A percentile compares a stretch with the other conserved stretches of the same genome.
Evolutionary conservation across 2,888 invertebrate species (phyloP).

Genomic region (Cheilosia soror): DNA sequence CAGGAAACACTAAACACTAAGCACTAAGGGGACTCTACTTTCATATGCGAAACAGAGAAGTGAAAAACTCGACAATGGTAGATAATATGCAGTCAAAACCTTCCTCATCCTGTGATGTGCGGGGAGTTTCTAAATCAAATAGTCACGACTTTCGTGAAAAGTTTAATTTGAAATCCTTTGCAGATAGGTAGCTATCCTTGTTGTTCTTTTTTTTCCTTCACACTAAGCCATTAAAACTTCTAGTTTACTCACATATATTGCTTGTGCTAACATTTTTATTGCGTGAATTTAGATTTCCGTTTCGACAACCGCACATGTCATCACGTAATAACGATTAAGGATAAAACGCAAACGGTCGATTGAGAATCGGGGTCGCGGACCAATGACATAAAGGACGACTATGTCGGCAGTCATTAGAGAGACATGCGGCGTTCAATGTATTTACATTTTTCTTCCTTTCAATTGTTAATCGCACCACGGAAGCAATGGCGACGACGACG

Average conservation of each 20-base stretch:
- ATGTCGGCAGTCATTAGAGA: conserved; percentile 55
- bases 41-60: conserved; percentile 1
- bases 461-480: conserved; percentile 46
- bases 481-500: conserved; percentile 40
- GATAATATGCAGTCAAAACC: conserved; percentile 1
- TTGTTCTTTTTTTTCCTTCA: conserved; percentile 2
- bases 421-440: conserved; percentile 34
- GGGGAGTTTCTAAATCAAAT: conserved; percentile 39
- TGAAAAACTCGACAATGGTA: not conserved
- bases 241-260: conserved; percentile 17
- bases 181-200: not conserved
- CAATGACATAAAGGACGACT: conserved; percentile 30
- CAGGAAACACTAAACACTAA: too few relatives aligned
- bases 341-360: conserved; percentile 20
- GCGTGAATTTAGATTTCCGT: conserved; percentile 48
- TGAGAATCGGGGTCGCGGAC: conserved; percentile 5
- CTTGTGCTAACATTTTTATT: conserved; percentile 33
- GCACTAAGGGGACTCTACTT: too few relatives aligned
- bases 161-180: conserved; percentile 40
- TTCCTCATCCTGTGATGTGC: conserved; percentile 24
- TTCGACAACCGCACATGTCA: conserved; percentile 67
- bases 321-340: conserved; percentile 73
- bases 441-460: conserved; percentile 55
- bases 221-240: conserved; percentile 39
- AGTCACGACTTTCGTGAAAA: conserved; percentile 25